Evolutionary conservation across 2,113 vertebrate species (phyloP), one percentile per base, ranked within the genome.

Genomic region (Mionectes macconnelli): DNA sequence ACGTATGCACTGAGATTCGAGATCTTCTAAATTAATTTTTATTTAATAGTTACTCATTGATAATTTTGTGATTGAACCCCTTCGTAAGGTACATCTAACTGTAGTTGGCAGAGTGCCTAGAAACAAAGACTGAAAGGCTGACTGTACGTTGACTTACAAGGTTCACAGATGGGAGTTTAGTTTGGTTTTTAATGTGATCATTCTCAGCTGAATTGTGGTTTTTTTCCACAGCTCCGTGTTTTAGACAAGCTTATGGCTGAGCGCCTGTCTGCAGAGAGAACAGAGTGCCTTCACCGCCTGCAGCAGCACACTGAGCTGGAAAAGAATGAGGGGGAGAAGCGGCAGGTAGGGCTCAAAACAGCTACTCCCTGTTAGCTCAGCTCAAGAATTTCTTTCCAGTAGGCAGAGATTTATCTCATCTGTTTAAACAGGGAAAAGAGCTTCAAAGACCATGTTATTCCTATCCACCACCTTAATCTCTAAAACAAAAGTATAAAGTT

Each of bases 181-280:
- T 67, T 66, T 80, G 31, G 13, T 68, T 62, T 87, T 68, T 37
- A 35, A 52, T 18, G 2, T 0, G 25, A 24, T 30, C 14, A 17
- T 56, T 56, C 67, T 81, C 52, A 40, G 79, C 79, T 90, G 18
- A 33, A 7, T 3, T 14, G 27, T 42, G 62, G 86, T 79, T 68
- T 31, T 31, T 42, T 28, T 47, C 95, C 89, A 50, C 96, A 99
- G 99, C 98, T 99, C 70, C 98, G 97, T 31, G 98, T 99, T 83
- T 94, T 99, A 52, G 99, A 99, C 94, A 99, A 99, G 97, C 97
- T 99, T 35, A 99, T 98, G 75, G 90, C 98, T 11, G 99, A 99
- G 98, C 96, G 99, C 14, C 98, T 99, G 57, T 98, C 98, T 0
- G 99, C 99, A 4, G 99, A 99, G 97, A 98, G 98, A 92, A 98